Conservation (phyloP, 2,888 invertebrate species). For the Stenoptilia bipunctidactyla region DNA sequence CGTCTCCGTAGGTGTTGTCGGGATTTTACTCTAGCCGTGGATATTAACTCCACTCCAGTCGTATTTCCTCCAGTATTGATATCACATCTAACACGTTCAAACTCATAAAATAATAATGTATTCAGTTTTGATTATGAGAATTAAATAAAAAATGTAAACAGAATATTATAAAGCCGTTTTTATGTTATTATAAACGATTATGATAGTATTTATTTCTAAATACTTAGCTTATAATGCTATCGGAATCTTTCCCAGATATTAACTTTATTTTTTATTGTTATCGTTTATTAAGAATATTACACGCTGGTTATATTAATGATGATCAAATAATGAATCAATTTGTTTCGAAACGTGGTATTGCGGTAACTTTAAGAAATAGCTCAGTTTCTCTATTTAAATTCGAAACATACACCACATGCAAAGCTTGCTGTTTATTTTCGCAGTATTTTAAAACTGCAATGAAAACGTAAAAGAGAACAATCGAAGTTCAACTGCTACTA, state of each 20-base stretch:
- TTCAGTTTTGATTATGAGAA: constrained; percentile 40
- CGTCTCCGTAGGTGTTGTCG: constrained; percentile 42
- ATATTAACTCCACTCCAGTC: background rate
- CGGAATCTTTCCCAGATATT: constrained; percentile 34
- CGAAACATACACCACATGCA: too few relatives aligned
- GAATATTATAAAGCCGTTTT: constrained; percentile 32
- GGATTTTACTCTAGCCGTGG: constrained; percentile 12
- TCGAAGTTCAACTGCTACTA: too few relatives aligned
- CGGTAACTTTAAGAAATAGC: too few relatives aligned
- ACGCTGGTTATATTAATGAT: background rate
- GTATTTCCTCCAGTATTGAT: background rate
- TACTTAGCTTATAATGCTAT: constrained; percentile 7
- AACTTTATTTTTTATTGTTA: background rate
- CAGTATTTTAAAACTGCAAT: too few relatives aligned
- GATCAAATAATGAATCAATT: background rate
- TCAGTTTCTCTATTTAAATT: too few relatives aligned
- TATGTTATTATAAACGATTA: constrained; percentile 35
- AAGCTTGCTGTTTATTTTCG: too few relatives aligned
- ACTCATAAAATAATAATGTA: constrained; percentile 38
- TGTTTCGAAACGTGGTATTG: too few relatives aligned
- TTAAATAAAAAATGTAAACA: constrained; percentile 39
- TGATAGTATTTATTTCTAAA: constrained; percentile 9
- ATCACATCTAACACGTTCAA: constrained; percentile 10
- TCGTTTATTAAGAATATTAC: background rate
- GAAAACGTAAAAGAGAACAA: too few relatives aligned